A percentile compares a stretch with the other conserved stretches of the same genome.
Evolutionary conservation across 2,113 vertebrate genomes (phyloP).

Genomic region (Genyomyrus donnyi): DNA sequence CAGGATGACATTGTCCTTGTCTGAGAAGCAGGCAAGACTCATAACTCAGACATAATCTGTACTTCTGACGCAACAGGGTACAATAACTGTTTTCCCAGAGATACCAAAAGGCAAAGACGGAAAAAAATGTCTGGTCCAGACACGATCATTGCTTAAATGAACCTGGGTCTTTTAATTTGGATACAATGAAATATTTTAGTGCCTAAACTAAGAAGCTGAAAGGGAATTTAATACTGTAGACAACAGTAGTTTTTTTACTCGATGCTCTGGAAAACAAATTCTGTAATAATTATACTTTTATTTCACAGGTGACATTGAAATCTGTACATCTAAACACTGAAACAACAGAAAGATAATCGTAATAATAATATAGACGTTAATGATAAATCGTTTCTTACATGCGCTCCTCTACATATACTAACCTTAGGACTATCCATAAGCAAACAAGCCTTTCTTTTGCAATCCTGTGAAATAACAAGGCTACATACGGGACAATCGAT

Average conservation of each 20-base stretch:
- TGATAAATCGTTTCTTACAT: neutral
- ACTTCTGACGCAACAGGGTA: neutral
- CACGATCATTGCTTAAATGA: neutral
- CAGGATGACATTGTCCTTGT: neutral
- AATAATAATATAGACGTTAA: neutral
- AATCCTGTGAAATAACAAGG: neutral
- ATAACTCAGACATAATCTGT: neutral
- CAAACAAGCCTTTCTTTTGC: neutral
- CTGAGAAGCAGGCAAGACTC: neutral
- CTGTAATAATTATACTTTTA: neutral
- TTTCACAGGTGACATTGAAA: neutral
- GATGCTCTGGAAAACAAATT: neutral
- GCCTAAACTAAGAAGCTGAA: neutral
- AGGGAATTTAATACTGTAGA: neutral
- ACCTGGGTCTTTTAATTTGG: neutral
- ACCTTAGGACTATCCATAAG: neutral
- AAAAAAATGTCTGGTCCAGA: neutral
- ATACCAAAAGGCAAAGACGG: neutral
- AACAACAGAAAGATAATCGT: neutral
- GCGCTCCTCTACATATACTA: neutral
- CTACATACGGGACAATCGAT: neutral
- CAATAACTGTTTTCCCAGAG: neutral
- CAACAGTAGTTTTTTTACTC: neutral
- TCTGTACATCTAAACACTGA: neutral
- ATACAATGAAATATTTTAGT: neutral